Evolutionary conservation across 2,797 vertebrate genomes (phyloP).

Genomic region (Pristis pectinata): DNA sequence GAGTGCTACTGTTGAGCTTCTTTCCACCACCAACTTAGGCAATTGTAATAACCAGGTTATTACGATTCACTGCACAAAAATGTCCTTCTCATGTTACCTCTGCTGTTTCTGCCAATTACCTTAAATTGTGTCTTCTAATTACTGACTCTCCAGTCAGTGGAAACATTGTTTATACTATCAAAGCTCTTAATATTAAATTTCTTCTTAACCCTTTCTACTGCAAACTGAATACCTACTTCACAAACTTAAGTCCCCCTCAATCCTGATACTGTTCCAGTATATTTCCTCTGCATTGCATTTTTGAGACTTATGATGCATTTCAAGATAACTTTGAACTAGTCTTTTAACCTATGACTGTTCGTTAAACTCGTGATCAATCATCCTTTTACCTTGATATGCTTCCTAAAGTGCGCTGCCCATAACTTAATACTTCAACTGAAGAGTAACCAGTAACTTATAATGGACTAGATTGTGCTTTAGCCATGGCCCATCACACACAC

Average conservation of each 20-base stretch:
- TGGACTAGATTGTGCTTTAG: no score
- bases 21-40: not conserved
- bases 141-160: not conserved
- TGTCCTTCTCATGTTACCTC: not conserved
- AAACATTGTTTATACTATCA: not conserved
- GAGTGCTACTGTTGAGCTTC: not conserved
- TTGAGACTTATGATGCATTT: not conserved
- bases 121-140: not conserved
- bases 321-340: not conserved
- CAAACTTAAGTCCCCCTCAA: not conserved
- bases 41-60: not conserved
- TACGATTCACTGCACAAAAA: not conserved
- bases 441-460: not conserved
- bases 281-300: not conserved
- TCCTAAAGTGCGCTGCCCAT: not conserved
- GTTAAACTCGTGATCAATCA: not conserved
- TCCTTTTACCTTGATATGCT: not conserved
- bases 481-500: no score
- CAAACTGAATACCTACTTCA: not conserved
- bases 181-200: not conserved
- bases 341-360: not conserved
- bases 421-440: not conserved
- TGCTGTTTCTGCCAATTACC: not conserved
- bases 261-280: not conserved
- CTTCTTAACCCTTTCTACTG: not conserved